phyloP scores from a whole-genome alignment of 2,113 vertebrate species.

The Cettia cetti region DNA sequence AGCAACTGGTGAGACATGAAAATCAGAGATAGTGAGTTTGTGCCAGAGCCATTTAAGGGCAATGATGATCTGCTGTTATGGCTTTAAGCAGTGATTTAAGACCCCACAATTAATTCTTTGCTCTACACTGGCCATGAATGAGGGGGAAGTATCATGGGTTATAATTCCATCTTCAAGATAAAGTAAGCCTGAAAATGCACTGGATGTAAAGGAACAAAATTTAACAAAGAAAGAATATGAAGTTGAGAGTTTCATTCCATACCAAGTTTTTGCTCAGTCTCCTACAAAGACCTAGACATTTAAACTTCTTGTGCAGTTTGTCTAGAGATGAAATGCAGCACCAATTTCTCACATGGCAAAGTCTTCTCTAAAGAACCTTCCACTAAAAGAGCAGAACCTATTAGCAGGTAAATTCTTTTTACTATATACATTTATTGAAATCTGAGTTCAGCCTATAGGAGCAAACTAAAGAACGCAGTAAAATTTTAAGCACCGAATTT shows the following conservation, averaged over 20 bases:
- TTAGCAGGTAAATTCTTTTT: background rate
- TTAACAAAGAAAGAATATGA: background rate
- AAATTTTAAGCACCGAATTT: background rate
- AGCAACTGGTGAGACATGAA: slow-evolving; percentile 38
- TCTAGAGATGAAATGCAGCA: background rate
- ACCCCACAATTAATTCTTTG: background rate
- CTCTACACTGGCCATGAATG: background rate
- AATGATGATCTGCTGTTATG: background rate
- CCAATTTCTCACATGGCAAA: background rate
- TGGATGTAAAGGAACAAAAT: background rate
- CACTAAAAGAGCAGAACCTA: background rate
- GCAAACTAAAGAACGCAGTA: background rate
- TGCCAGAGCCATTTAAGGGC: slow-evolving; percentile 1
- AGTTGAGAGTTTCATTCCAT: background rate
- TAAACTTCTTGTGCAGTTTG: background rate
- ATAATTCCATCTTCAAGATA: background rate
- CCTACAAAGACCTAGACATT: background rate
- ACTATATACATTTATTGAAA: background rate
- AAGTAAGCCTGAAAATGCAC: background rate
- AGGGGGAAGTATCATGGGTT: background rate
- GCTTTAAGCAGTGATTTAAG: background rate
- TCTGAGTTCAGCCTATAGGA: background rate
- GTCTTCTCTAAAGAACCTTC: background rate
- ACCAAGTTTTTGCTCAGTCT: background rate
- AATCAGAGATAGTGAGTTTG: background rate